phyloP scores from a whole-genome alignment of 1,140 invertebrate species.

The Eurosta solidaginis region DNA sequence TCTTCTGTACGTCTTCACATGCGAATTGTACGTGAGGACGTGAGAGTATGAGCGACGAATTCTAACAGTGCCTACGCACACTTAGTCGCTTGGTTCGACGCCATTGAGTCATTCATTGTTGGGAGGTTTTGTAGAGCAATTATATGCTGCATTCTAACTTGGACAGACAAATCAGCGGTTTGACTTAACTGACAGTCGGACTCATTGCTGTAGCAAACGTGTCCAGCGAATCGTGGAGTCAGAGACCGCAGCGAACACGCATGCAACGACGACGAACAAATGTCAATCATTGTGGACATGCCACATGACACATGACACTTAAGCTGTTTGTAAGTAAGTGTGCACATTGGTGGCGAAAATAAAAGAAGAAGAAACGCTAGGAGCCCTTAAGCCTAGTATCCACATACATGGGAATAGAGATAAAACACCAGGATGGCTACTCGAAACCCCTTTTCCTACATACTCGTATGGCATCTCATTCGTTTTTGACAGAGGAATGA shows the following conservation, averaged over 20 bases:
- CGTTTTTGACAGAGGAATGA: too few species aligned
- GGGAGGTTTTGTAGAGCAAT: constrained; percentile 16
- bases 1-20: not conserved
- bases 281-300: constrained; percentile 25
- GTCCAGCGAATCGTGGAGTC: not conserved
- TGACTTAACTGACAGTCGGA: not conserved
- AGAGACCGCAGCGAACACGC: constrained; percentile 13
- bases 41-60: not conserved
- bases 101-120: not conserved
- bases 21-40: not conserved
- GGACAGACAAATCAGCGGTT: not conserved
- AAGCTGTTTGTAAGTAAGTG: not conserved
- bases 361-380: not conserved
- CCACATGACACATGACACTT: constrained; percentile 28
- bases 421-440: too few species aligned
- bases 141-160: not conserved
- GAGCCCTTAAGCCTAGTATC: not conserved
- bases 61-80: not conserved
- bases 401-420: too few species aligned
- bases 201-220: not conserved
- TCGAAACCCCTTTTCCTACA: too few species aligned
- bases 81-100: not conserved
- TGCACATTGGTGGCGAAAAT: not conserved
- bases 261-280: constrained; percentile 18
- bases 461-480: too few species aligned